Conservation (phyloP, 2,113 vertebrate genomes). For the Leiothrix lutea region DNA sequence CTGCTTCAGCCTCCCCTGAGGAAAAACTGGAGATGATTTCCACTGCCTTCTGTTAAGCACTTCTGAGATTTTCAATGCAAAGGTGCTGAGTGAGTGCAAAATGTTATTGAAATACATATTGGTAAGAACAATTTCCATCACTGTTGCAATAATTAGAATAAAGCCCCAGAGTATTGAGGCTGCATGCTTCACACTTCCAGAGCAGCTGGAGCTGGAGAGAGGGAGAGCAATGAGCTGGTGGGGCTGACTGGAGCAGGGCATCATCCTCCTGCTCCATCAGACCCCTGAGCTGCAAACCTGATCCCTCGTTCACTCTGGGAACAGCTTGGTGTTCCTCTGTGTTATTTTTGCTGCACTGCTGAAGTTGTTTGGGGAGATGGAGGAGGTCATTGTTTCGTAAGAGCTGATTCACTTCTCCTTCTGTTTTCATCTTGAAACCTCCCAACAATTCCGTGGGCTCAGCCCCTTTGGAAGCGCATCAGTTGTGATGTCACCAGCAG, state of each 20-base stretch:
- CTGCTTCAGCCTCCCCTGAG: neutral
- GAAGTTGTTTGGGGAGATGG: neutral
- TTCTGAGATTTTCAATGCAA: neutral
- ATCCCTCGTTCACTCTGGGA: neutral
- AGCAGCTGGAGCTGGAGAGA: neutral
- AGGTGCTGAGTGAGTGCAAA: neutral
- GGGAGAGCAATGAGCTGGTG: neutral
- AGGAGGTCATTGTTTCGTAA: neutral
- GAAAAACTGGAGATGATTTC: neutral
- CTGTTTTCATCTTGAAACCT: neutral
- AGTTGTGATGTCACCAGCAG: neutral
- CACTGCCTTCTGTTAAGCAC: neutral
- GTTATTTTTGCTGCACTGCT: neutral
- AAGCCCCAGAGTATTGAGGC: neutral
- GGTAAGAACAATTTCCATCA: neutral
- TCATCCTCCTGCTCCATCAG: neutral
- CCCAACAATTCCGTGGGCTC: neutral
- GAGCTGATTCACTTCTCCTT: neutral
- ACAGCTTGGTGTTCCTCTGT: neutral
- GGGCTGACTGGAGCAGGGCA: neutral
- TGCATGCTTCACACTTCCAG: neutral
- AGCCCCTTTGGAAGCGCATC: neutral
- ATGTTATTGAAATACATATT: neutral
- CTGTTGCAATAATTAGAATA: neutral
- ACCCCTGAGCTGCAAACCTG: neutral